Conservation (phyloP, 2,888 invertebrate genomes). For the Orthonevra nobilis region DNA sequence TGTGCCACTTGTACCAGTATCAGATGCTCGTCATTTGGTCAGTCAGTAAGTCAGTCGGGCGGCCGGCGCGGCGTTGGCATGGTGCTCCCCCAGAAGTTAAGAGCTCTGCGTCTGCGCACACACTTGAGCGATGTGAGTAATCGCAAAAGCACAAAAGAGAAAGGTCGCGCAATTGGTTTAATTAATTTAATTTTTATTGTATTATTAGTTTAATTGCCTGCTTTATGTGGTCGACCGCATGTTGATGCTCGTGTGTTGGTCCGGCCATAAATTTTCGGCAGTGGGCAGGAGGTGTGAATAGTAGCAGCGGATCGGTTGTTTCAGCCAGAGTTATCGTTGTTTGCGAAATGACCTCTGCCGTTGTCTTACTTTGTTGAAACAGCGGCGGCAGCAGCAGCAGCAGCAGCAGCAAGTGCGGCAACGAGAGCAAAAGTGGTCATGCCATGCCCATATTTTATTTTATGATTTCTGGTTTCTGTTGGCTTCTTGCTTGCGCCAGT, state of each 20-base stretch:
- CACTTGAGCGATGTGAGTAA: too few species aligned
- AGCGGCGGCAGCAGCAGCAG: neutral
- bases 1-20: constrained; percentile 36
- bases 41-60: neutral
- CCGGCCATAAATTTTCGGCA: constrained; percentile 59
- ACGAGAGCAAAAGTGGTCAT: constrained; percentile 48
- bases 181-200: constrained; percentile 69
- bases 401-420: neutral
- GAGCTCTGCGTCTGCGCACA: constrained; percentile 3
- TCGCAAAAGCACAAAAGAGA: constrained; percentile 68
- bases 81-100: constrained; percentile 20
- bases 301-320: constrained; percentile 23
- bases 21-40: neutral
- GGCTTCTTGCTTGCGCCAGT: constrained; percentile 44
- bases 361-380: too few species aligned
- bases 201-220: constrained; percentile 65
- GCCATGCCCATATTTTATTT: constrained; percentile 57
- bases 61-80: too few species aligned
- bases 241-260: constrained; percentile 43
- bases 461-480: constrained; percentile 56
- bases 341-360: constrained; percentile 55
- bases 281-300: constrained; percentile 52
- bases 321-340: constrained; percentile 31
- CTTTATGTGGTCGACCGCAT: constrained; percentile 57
- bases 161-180: constrained; percentile 69